phyloP scores from a whole-genome alignment of 2,797 vertebrate genomes.

The Etheostoma perlongum region DNA sequence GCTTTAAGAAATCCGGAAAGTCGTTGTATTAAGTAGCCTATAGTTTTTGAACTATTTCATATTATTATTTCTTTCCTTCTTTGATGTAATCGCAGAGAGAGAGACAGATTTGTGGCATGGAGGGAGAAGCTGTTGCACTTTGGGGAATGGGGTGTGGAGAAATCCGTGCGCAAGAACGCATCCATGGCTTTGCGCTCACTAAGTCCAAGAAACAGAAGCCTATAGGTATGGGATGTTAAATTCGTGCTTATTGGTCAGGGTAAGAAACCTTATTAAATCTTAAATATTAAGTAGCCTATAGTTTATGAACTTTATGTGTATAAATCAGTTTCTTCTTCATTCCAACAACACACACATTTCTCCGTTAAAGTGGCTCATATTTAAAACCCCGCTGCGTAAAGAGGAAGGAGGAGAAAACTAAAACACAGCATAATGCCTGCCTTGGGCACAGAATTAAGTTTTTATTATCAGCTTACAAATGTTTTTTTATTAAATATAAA shows the following conservation, averaged over 20 bases:
- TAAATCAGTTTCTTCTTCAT: neutral
- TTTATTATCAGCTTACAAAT: neutral
- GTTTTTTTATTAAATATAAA: neutral
- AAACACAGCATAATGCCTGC: neutral
- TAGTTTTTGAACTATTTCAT: neutral
- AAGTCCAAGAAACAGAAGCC: slow-evolving; percentile 26
- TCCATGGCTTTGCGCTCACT: neutral
- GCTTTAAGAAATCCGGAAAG: neutral
- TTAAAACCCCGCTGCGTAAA: neutral
- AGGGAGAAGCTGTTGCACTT: slow-evolving; percentile 28
- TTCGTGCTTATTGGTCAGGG: slow-evolving; percentile 45
- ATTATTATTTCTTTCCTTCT: slow-evolving; percentile 38
- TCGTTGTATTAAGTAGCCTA: neutral
- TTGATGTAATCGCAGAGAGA: slow-evolving; percentile 63
- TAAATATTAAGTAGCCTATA: neutral
- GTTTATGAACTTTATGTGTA: neutral
- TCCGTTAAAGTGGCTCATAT: neutral
- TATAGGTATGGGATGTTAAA: slow-evolving; percentile 4
- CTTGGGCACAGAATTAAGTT: neutral
- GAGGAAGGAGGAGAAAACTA: neutral
- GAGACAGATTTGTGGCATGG: slow-evolving; percentile 65
- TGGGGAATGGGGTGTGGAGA: slow-evolving; percentile 61
- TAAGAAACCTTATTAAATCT: neutral
- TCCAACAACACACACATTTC: neutral
- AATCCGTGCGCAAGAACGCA: slow-evolving; percentile 19